phyloP scores from a whole-genome alignment of 2,888 invertebrate genomes.

The Callinectes sapidus region DNA sequence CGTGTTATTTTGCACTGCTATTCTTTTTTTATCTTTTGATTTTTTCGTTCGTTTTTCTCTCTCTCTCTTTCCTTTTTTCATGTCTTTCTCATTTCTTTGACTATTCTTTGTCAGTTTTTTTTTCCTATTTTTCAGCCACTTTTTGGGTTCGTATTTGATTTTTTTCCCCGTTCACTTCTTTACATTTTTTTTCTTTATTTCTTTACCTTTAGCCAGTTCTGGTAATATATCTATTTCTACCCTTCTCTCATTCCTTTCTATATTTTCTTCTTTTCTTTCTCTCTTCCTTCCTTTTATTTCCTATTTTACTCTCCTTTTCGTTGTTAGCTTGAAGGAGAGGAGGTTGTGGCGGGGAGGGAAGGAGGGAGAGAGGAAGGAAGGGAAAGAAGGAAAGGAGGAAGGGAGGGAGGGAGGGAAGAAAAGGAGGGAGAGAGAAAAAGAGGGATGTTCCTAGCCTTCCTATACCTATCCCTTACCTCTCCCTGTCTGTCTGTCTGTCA shows the following conservation, averaged over 20 bases:
- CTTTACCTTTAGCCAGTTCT: no score
- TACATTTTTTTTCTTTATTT: no score
- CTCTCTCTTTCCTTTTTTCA: no score
- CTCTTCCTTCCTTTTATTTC: background rate
- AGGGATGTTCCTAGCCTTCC: background rate
- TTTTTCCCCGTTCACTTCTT: no score
- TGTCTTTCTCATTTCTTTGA: no score
- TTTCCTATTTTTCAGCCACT: no score
- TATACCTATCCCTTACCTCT: background rate
- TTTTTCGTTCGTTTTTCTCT: no score
- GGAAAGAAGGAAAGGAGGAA: background rate
- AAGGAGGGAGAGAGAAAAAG: background rate
- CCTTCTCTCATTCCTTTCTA: background rate
- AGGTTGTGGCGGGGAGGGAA: no score
- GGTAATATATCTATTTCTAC: background rate
- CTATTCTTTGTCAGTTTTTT: no score
- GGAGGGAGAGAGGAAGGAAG: background rate
- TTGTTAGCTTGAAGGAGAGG: background rate
- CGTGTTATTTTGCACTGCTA: no score
- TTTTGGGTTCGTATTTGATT: no score
- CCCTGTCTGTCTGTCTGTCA: slow-evolving; percentile 26
- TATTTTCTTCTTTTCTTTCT: background rate
- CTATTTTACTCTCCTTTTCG: background rate
- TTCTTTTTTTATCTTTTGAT: no score
- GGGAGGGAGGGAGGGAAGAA: background rate